Conservation (phyloP, 2,888 invertebrate species). For the Corbicula japonica region DNA sequence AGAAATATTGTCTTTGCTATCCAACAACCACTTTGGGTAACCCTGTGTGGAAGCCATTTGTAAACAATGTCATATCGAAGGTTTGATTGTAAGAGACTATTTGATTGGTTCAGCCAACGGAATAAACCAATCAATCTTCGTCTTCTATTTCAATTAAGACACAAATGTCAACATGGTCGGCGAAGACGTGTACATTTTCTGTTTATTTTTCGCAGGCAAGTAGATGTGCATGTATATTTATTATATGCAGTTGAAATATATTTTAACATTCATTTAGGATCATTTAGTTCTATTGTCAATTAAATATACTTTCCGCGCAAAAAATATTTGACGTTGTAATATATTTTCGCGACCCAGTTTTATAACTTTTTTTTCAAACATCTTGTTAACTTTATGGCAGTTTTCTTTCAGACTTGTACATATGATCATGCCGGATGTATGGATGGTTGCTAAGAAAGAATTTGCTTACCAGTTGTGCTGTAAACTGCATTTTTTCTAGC, state of each 20-base stretch:
- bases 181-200: conserved; percentile 31
- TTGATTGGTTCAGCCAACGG: conserved; percentile 65
- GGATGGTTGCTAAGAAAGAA: not conserved
- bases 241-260: not conserved
- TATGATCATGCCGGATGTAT: too few species aligned
- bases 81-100: conserved; percentile 38
- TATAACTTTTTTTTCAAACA: too few species aligned
- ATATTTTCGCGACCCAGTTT: conserved; percentile 30
- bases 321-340: conserved; percentile 5
- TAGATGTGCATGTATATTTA: not conserved
- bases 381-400: too few species aligned
- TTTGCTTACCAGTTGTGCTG: not conserved
- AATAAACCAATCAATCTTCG: conserved; percentile 53
- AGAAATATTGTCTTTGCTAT: conserved; percentile 80
- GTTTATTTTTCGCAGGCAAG: conserved; percentile 30
- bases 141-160: conserved; percentile 3
- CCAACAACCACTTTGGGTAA: conserved; percentile 82
- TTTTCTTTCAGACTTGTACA: too few species aligned
- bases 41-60: conserved; percentile 76
- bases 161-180: conserved; percentile 53
- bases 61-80: conserved; percentile 75
- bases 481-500: too few species aligned
- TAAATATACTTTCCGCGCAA: too few species aligned
- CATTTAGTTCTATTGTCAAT: too few species aligned
- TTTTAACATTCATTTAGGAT: too few species aligned